phyloP scores from a whole-genome alignment of 2,888 invertebrate genomes.

The Abscondita cerata region DNA sequence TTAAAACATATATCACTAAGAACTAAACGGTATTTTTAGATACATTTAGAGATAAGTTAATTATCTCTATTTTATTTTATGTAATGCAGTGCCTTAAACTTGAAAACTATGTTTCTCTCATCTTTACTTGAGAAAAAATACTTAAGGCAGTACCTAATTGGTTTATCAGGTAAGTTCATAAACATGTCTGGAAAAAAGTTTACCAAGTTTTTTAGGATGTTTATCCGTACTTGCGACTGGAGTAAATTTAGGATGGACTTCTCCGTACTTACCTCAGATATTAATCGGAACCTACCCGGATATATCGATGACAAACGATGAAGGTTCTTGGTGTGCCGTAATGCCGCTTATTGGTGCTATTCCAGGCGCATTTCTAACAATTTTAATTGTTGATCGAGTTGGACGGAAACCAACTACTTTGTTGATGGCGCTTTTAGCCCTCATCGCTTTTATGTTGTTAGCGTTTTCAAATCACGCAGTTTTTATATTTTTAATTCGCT shows the following conservation, averaged over 20 bases:
- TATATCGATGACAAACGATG: constrained; percentile 61
- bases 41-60: too few species aligned
- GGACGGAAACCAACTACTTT: constrained; percentile 64
- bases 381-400: constrained; percentile 68
- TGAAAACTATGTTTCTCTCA: not conserved
- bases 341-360: constrained; percentile 71
- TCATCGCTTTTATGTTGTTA: constrained; percentile 67
- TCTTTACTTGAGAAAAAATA: constrained; percentile 24
- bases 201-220: constrained; percentile 47
- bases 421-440: constrained; percentile 55
- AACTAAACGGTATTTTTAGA: too few species aligned
- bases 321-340: constrained; percentile 70
- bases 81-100: not conserved
- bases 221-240: constrained; percentile 50
- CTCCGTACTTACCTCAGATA: constrained; percentile 64
- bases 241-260: constrained; percentile 64
- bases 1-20: too few species aligned
- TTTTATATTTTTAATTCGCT: constrained; percentile 61
- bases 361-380: constrained; percentile 67
- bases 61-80: too few species aligned
- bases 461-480: constrained; percentile 65
- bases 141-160: constrained; percentile 51
- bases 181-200: not conserved
- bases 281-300: constrained; percentile 56
- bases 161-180: constrained; percentile 46